Evolutionary conservation across 2,113 vertebrate genomes (phyloP).

Genomic region (Protobothrops flavoviridis): DNA sequence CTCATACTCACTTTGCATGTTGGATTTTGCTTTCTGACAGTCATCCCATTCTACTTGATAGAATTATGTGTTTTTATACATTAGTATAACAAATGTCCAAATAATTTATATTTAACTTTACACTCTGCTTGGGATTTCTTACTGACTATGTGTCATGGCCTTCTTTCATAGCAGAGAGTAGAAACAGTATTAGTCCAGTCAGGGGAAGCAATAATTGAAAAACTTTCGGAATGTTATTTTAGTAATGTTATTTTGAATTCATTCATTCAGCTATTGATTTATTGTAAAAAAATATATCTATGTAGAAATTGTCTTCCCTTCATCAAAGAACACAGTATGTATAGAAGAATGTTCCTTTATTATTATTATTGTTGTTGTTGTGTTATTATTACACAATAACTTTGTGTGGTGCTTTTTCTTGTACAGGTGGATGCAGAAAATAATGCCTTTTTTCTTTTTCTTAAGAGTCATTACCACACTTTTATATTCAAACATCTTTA

Average conservation of each 20-base stretch:
- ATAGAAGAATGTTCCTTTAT: background rate
- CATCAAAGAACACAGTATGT: background rate
- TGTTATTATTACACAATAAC: background rate
- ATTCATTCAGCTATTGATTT: constrained; percentile 13
- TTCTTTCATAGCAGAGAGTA: constrained; percentile 48
- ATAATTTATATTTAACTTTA: constrained; percentile 64
- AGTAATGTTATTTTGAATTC: background rate
- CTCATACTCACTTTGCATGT: constrained; percentile 47
- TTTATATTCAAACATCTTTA: background rate
- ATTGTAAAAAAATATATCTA: background rate
- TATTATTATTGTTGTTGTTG: no score
- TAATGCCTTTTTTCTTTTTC: background rate
- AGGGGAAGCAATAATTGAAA: constrained; percentile 53
- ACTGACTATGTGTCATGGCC: constrained; percentile 38
- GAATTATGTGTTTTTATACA: constrained; percentile 62
- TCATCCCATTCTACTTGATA: constrained; percentile 33
- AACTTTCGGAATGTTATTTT: constrained; percentile 45
- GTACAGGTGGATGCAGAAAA: background rate
- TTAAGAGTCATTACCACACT: background rate
- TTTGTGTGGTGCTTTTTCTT: background rate
- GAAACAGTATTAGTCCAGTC: constrained; percentile 59
- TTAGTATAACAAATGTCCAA: constrained; percentile 50
- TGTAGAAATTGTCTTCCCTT: background rate
- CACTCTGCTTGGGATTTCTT: constrained; percentile 59
- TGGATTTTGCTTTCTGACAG: constrained; percentile 56